phyloP scores from a whole-genome alignment of 2,797 vertebrate genomes.

The Ciconia nigra region DNA sequence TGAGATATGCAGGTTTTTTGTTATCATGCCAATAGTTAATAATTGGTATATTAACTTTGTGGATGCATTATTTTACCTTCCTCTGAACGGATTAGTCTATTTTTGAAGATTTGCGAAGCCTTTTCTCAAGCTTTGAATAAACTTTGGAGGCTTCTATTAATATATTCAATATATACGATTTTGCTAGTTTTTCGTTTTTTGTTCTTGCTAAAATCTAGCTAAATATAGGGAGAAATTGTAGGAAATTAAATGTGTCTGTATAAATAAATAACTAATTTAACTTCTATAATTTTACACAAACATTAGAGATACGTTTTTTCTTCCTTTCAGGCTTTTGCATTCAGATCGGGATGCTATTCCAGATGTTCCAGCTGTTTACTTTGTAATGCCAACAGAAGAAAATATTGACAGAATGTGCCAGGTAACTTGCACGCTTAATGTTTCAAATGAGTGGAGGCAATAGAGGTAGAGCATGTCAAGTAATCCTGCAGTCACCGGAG shows the following conservation, averaged over 20 bases:
- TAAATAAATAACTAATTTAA: not conserved
- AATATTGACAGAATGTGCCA: slow-evolving; percentile 97
- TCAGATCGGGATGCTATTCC: slow-evolving; percentile 95
- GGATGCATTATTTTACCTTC: not conserved
- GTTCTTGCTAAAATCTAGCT: not conserved
- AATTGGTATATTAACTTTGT: not conserved
- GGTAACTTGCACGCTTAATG: slow-evolving; percentile 69
- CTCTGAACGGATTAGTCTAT: not conserved
- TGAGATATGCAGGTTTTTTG: not conserved
- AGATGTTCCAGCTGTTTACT: slow-evolving; percentile 95
- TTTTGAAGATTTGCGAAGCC: not conserved
- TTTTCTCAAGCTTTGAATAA: not conserved
- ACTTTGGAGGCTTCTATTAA: not conserved
- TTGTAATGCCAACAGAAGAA: slow-evolving; percentile 97
- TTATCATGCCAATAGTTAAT: not conserved
- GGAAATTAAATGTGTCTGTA: not conserved
- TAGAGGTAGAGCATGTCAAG: not conserved
- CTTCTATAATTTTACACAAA: not conserved
- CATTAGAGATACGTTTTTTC: not conserved
- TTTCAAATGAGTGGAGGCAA: not conserved
- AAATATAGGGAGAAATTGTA: not conserved
- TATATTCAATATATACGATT: not conserved
- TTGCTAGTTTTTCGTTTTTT: not conserved
- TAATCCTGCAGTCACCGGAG: not conserved
- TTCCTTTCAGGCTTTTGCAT: slow-evolving; percentile 84